Evolutionary conservation across 2,113 vertebrate species (phyloP).

Genomic region (Paradoxurus hermaphroditus): DNA sequence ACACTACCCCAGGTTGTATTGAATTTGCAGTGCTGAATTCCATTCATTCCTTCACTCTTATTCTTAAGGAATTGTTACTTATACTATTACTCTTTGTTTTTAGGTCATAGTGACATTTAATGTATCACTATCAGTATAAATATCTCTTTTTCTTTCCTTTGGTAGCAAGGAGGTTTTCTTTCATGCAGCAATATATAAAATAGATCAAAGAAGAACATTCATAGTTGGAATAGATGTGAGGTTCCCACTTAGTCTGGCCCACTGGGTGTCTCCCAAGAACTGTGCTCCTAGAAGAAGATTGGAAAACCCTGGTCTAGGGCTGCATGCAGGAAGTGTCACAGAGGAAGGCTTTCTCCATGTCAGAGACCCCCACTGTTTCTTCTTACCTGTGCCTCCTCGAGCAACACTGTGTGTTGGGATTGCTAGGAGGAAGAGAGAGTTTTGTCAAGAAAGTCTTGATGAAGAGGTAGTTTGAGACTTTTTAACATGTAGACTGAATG

Average conservation of each 20-base stretch:
- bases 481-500: background rate
- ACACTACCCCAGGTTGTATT: no score
- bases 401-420: background rate
- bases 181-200: background rate
- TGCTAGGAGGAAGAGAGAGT: background rate
- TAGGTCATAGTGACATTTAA: background rate
- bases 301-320: background rate
- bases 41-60: background rate
- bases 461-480: background rate
- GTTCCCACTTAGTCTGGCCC: background rate
- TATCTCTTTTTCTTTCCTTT: background rate
- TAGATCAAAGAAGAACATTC: background rate
- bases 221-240: background rate
- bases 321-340: background rate
- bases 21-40: background rate
- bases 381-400: fast-evolving
- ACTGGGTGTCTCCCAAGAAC: background rate
- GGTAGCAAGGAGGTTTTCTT: background rate
- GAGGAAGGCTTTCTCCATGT: background rate
- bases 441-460: background rate
- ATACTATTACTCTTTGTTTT: background rate
- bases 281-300: background rate
- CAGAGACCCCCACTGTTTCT: background rate
- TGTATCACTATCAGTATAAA: background rate
- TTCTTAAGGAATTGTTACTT: background rate